These are phyloP conservation scores for Ctenomys sociabilis DNA, from an alignment of 2,113 vertebrate genomes.

Conservation along the genomic window DNA sequence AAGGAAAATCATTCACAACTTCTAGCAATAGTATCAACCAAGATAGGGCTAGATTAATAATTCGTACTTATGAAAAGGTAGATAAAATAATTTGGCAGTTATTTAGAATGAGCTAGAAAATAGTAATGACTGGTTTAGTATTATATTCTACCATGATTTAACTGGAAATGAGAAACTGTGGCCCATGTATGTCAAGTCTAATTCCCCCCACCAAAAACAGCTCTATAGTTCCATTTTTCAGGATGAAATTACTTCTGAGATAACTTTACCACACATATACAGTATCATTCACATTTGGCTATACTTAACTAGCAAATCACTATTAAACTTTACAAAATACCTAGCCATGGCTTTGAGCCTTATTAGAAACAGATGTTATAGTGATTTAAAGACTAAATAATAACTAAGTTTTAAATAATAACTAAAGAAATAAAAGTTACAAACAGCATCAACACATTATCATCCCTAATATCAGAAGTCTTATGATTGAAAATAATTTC, in stretches of 20 bases:
- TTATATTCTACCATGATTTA: slow-evolving; percentile 13
- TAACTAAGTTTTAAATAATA: slow-evolving; percentile 5
- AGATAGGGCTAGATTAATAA: background rate
- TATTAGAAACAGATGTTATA: background rate
- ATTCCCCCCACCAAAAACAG: background rate
- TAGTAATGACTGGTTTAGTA: slow-evolving; percentile 37
- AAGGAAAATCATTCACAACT: slow-evolving; percentile 33
- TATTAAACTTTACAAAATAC: background rate
- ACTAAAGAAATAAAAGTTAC: background rate
- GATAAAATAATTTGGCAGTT: background rate
- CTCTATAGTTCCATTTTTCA: slow-evolving; percentile 29
- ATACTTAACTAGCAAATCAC: background rate
- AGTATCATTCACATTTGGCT: background rate
- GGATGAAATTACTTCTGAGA: slow-evolving; percentile 9
- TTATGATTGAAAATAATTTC: slow-evolving; percentile 30
- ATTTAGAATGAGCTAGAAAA: slow-evolving; percentile 39
- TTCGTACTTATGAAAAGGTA: slow-evolving; percentile 48
- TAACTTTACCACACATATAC: background rate
- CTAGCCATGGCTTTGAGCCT: background rate
- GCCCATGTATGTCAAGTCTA: slow-evolving; percentile 16
- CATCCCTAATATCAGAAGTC: background rate
- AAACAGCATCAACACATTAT: slow-evolving; percentile 2
- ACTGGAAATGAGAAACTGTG: background rate
- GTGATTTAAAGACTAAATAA: slow-evolving; percentile 4
- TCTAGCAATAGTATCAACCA: slow-evolving; percentile 21